Base-by-base conservation (phyloP, 2,797 vertebrate species). In the Gallinago nigripennis region DNA sequence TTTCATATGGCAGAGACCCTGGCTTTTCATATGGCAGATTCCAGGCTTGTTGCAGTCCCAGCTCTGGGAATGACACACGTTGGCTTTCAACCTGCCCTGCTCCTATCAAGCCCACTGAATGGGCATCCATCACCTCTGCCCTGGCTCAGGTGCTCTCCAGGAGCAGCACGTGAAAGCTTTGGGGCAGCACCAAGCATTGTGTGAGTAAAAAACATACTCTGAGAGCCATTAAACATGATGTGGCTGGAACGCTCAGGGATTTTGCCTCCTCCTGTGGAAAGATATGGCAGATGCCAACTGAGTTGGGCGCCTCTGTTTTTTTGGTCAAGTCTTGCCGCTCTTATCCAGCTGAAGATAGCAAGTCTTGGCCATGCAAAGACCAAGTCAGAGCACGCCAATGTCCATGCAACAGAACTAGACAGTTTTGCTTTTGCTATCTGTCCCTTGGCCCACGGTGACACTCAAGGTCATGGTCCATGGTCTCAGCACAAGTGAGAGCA, bases 401-500 rank as follows among this genome's bases (percentile, higher is more conserved):
- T 9, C 33, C 33, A 11, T 3, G 33, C 30, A 33, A 65, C 45
- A 65, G 27, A 70, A 39, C 15, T 2, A 58, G n/a, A 21, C 6
- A 16, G 45, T 35, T 28, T 30, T 50, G 35, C 46, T 82, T 30
- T 61, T 43, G 48, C 43, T 39, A 5, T 17, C 30, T 75, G 37
- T 27, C 45, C 18, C 37, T 35, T 21, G 27, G n/a, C 30, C 37
- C 63, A 24, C 0, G 1, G 33, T 11, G 50, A 64, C 45, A 30
- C n/a, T 39, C 37, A 39, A 39, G 37, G 37, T 39, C 37, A 39
- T 39, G 37, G 37, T 12, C 37, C 37, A 39, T 1, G 30, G 15
- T 45, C 20, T 37, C 37, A 1, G 15, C 3, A 16, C 0, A 0
- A 37, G 43, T 0, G 0, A 28, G 35, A 61, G 35, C 1, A 0